phyloP scores from a whole-genome alignment of 1,140 invertebrate species.

The Drepana arcuata region DNA sequence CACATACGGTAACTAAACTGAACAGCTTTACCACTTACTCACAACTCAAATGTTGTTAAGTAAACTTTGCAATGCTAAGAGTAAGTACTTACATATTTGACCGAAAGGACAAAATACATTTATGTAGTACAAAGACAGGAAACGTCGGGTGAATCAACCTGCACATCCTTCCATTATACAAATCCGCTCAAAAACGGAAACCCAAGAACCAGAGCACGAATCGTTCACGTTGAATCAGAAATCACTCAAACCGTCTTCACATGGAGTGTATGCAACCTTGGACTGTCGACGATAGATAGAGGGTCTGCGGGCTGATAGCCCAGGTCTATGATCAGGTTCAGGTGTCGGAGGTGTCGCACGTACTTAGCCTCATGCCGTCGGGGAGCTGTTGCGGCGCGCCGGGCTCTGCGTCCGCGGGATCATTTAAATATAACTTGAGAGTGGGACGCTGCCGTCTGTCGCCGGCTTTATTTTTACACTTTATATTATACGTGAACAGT shows the following conservation, averaged over 20 bases:
- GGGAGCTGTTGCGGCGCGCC: constrained; percentile 39
- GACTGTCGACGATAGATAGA: constrained; percentile 15
- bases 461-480: constrained; percentile 67
- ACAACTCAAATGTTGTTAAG: too few species aligned
- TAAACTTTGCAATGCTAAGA: too few species aligned
- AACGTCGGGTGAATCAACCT: constrained; percentile 36
- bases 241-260: not conserved
- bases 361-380: constrained; percentile 63
- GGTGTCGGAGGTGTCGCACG: constrained; percentile 34
- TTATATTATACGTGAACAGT: constrained; percentile 35
- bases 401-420: constrained; percentile 47
- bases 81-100: too few species aligned
- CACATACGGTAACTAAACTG: too few species aligned
- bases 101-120: too few species aligned
- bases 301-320: constrained; percentile 11
- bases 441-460: constrained; percentile 55
- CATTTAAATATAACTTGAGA: constrained; percentile 69
- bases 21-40: too few species aligned
- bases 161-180: constrained; percentile 25
- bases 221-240: too few species aligned
- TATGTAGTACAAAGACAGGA: constrained; percentile 41
- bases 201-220: constrained; percentile 4
- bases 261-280: constrained; percentile 2
- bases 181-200: constrained; percentile 22
- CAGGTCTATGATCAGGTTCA: constrained; percentile 35